These are phyloP conservation scores for Lagria hirta DNA, from an alignment of 2,888 invertebrate genomes.

Conservation along the genomic window DNA sequence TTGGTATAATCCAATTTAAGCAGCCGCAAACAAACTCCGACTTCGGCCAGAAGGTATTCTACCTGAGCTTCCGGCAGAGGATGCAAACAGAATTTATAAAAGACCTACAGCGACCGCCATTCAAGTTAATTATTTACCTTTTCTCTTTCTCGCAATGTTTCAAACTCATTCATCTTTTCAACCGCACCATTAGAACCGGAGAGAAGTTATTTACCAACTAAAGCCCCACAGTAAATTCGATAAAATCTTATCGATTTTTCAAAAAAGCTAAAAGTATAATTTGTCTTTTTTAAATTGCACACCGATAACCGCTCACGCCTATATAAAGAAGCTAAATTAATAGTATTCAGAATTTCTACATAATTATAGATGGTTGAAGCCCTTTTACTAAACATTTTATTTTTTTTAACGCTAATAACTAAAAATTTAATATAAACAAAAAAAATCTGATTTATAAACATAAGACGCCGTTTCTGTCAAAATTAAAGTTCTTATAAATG, in stretches of 20 bases:
- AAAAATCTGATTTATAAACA: too few relatives aligned
- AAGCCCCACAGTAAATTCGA: conserved; percentile 21
- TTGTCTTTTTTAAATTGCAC: too few relatives aligned
- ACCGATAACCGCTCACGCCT: too few relatives aligned
- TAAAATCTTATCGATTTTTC: conserved; percentile 24
- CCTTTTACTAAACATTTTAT: too few relatives aligned
- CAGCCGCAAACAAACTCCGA: conserved; percentile 9
- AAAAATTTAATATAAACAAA: too few relatives aligned
- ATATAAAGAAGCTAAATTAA: too few relatives aligned
- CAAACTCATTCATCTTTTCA: conserved; percentile 34
- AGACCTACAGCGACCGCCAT: conserved; percentile 20
- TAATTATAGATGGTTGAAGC: too few relatives aligned
- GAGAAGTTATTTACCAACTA: conserved; percentile 30
- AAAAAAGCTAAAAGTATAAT: conserved; percentile 7
- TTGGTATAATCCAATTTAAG: conserved; percentile 10
- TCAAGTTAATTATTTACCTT: conserved; percentile 31
- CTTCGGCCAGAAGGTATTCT: conserved; percentile 29
- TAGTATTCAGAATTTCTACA: too few relatives aligned
- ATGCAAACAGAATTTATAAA: conserved; percentile 27
- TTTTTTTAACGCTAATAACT: too few relatives aligned
- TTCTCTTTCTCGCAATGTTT: conserved; percentile 25
- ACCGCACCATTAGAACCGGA: conserved; percentile 33
- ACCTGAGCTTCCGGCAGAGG: conserved; percentile 36
- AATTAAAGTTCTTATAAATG: too few relatives aligned
- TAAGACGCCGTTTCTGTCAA: too few relatives aligned